Conservation (phyloP, 2,113 vertebrate species). For the Periophthalmus modestus region DNA sequence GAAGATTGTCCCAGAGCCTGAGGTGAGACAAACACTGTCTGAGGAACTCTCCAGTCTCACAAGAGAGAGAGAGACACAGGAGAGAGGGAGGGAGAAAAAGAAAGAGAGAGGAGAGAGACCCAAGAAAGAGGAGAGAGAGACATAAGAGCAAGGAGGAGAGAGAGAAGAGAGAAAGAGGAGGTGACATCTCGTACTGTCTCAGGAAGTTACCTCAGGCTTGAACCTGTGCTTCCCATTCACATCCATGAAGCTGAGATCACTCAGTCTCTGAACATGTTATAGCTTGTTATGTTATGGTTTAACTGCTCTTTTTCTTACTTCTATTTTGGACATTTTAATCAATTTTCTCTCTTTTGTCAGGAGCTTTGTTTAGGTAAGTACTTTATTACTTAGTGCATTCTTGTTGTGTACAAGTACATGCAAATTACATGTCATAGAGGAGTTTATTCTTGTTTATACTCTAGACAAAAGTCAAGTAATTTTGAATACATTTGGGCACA, state of each 20-base stretch:
- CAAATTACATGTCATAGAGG: not conserved
- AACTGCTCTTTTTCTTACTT: constrained; percentile 50
- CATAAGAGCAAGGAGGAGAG: constrained; percentile 57
- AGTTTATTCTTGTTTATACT: constrained; percentile 11
- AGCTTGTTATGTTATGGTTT: constrained; percentile 53
- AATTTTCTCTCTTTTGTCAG: constrained; percentile 33
- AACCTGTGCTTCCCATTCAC: constrained; percentile 69
- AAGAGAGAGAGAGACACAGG: constrained; percentile 69
- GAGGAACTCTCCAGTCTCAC: constrained; percentile 67
- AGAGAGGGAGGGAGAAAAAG: constrained; percentile 52
- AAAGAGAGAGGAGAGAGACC: constrained; percentile 38
- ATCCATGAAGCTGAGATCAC: constrained; percentile 59
- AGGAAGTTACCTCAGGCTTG: constrained; percentile 74
- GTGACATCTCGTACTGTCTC: constrained; percentile 74
- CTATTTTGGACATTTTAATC: constrained; percentile 61
- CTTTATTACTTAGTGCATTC: constrained; percentile 16
- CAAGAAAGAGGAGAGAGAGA: constrained; percentile 60
- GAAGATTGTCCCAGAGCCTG: constrained; percentile 68
- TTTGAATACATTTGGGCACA: constrained; percentile 24
- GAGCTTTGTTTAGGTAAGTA: constrained; percentile 63
- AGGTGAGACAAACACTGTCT: constrained; percentile 72
- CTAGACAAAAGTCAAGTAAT: constrained; percentile 43
- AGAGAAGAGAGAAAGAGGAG: constrained; percentile 55
- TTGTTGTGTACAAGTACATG: not conserved
- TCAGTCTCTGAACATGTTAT: constrained; percentile 62